Evolutionary conservation across 2,113 vertebrate species (phyloP), one percentile per base, ranked within the genome.

Genomic region (Corythornis vintsioides): DNA sequence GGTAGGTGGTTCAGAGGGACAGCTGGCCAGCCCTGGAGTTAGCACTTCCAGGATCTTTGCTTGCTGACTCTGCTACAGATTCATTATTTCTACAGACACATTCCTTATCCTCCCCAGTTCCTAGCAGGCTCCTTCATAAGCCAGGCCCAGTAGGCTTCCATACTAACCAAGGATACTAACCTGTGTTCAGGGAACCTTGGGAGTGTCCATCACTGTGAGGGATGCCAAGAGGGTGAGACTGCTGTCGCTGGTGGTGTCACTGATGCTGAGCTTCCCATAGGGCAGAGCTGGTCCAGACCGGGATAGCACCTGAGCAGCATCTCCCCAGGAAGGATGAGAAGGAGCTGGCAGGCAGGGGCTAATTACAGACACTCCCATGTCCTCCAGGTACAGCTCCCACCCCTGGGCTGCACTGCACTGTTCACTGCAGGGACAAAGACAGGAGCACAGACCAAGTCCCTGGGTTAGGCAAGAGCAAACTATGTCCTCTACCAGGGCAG

Each of bases 401-500:
- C 25, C 29, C 15, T n/a, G 56, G 55, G 55, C 35, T 61, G 3
- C 11, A 29, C 15, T 78, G 56, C 65, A 35, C 38, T 35, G 42
- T 35, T 65, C 71, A 26, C 12, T 1, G 1, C 28, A 55, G 28
- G 28, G 18, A 70, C 42, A 65, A 57, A 45, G 52, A 66, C 15
- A 35, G 29, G 11, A 56, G 10, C 28, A 71, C 38, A 50, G 40
- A 47, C 28, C 2, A 3, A 78, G 40, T 33, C 48, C 7, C 3
- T 5, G 3, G 24, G 9, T 22, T 4, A 1, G 10, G 25, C 16
- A 78, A 47, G 24, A 77, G 42, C 24, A 61, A 86, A 24, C 13
- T 33, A 29, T 2, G 0, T 50, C 25, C 63, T 86, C 47, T n/a
- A n/a, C 0, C 38, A 42, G 40, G 26, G 45, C 20, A 40, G 33